Percentiles rank a stretch among this genome's conserved stretches.
These are phyloP conservation scores for Calidris pugnax DNA, from an alignment of 2,113 vertebrate species.

Conservation along the genomic window DNA sequence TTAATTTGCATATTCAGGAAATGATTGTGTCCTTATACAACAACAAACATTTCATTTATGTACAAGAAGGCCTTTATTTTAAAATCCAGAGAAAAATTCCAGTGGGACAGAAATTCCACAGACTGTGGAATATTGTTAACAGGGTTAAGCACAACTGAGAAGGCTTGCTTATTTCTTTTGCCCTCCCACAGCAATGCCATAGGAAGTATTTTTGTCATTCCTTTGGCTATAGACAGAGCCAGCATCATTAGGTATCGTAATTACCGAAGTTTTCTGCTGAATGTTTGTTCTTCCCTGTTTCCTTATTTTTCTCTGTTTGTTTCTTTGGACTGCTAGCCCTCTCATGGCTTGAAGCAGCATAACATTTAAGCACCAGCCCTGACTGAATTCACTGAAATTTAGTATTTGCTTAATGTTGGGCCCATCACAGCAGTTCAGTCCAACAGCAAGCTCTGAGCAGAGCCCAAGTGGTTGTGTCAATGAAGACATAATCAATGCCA, in stretches of 20 bases:
- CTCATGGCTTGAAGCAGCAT: background rate
- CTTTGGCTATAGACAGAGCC: background rate
- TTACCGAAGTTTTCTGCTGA: background rate
- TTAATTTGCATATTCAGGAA: conserved; percentile 7
- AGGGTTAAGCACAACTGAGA: background rate
- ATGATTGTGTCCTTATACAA: background rate
- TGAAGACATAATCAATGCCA: background rate
- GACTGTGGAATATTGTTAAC: background rate
- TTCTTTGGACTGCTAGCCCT: background rate
- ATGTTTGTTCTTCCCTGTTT: background rate
- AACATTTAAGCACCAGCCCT: background rate
- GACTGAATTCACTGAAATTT: background rate
- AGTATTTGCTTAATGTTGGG: background rate
- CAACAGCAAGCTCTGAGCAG: background rate
- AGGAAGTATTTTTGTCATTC: background rate
- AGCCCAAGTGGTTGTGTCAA: background rate
- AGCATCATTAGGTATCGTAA: background rate
- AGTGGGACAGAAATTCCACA: background rate
- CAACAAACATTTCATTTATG: background rate
- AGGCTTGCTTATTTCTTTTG: background rate
- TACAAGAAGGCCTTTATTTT: background rate
- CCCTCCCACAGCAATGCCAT: background rate
- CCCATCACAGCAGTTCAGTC: background rate
- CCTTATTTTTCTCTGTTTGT: background rate
- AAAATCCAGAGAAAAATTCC: background rate